Conservation (phyloP, 1,140 invertebrate genomes). For the Caerostris extrusa region DNA sequence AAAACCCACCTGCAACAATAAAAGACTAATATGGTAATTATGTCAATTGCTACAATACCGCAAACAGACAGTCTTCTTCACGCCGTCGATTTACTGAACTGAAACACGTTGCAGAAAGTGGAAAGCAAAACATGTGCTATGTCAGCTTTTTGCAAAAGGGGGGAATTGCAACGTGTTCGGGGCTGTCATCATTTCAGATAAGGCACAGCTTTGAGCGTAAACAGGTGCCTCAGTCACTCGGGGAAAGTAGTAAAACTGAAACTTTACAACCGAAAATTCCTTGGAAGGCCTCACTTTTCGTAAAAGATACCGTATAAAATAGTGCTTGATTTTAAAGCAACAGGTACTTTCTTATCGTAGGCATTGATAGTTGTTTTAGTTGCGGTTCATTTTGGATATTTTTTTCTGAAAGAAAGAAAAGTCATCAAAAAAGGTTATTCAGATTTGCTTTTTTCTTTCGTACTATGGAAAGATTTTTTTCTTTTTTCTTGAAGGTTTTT, state of each 20-base stretch:
- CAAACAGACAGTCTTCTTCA: background rate
- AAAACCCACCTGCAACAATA: too few species aligned
- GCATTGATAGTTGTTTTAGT: too few species aligned
- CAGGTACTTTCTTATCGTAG: constrained; percentile 32
- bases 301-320: background rate
- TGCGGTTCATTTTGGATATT: too few species aligned
- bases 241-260: background rate
- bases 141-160: background rate
- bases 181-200: constrained; percentile 71
- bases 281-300: background rate
- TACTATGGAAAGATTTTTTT: too few species aligned
- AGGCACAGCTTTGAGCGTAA: constrained; percentile 35
- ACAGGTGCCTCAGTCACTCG: constrained; percentile 26
- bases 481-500: too few species aligned
- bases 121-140: background rate
- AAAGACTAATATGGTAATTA: too few species aligned
- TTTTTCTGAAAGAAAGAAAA: too few species aligned
- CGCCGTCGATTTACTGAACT: background rate
- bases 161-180: constrained; percentile 31
- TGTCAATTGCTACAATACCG: background rate
- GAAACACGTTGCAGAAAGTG: background rate
- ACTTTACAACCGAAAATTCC: background rate
- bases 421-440: too few species aligned
- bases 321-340: background rate
- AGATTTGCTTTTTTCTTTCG: too few species aligned